phyloP scores from a whole-genome alignment of 2,888 invertebrate genomes.

The Melitaea athalia region DNA sequence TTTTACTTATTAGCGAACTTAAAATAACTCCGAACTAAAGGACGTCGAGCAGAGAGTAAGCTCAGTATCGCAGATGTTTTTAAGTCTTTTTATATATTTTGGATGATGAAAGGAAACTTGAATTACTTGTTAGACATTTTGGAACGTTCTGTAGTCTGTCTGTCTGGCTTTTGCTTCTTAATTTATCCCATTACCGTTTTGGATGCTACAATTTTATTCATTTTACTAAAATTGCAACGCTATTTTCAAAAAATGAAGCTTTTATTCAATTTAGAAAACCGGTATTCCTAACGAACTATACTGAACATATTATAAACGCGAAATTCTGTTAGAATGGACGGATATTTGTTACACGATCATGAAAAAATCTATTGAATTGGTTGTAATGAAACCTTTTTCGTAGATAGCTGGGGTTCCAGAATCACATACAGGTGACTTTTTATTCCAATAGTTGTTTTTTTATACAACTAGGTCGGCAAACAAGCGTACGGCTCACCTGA shows the following conservation, averaged over 20 bases:
- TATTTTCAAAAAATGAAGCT: neutral
- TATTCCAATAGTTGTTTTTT: too few relatives aligned
- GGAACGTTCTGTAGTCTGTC: neutral
- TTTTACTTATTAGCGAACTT: slow-evolving; percentile 19
- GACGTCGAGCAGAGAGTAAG: neutral
- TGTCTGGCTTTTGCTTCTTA: neutral
- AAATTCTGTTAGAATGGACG: too few relatives aligned
- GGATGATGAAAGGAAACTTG: neutral
- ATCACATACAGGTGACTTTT: too few relatives aligned
- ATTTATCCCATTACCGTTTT: neutral
- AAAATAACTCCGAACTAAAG: slow-evolving; percentile 4
- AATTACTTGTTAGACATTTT: slow-evolving; percentile 1
- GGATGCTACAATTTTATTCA: neutral
- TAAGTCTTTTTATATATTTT: neutral
- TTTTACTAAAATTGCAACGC: neutral
- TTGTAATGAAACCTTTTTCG: too few relatives aligned
- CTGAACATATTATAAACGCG: too few relatives aligned
- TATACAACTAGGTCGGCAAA: too few relatives aligned
- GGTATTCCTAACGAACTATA: too few relatives aligned
- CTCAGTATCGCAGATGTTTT: slow-evolving; percentile 3
- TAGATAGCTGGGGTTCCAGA: too few relatives aligned
- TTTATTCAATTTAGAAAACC: too few relatives aligned
- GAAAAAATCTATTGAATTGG: too few relatives aligned
- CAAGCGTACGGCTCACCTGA: too few relatives aligned
- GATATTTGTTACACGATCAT: too few relatives aligned